phyloP scores from a whole-genome alignment of 1,140 invertebrate species.

The Centruroides vittatus region DNA sequence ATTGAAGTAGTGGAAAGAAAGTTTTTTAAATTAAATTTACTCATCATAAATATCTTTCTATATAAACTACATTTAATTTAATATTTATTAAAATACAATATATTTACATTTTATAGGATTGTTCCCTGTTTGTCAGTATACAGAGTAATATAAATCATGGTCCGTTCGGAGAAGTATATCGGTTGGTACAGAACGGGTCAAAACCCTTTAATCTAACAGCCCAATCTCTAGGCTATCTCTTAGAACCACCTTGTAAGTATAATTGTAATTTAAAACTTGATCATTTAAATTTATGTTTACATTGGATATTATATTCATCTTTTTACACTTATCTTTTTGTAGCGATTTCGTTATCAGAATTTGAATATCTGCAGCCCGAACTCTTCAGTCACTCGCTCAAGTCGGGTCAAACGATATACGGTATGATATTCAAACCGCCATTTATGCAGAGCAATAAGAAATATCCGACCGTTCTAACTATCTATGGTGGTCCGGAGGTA shows the following conservation, averaged over 20 bases:
- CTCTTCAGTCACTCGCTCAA: constrained; percentile 54
- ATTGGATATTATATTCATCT: too few species aligned
- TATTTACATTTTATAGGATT: constrained; percentile 39
- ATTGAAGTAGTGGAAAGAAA: too few species aligned
- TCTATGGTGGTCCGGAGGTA: constrained; percentile 96
- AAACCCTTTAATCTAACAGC: constrained; percentile 22
- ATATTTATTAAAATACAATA: too few species aligned
- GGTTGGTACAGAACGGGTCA: constrained; percentile 3
- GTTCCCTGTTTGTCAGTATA: constrained; percentile 68
- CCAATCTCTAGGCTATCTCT: constrained; percentile 48
- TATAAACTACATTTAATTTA: too few species aligned
- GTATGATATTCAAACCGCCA: constrained; percentile 82
- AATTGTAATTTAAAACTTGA: too few species aligned
- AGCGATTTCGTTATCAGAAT: too few species aligned
- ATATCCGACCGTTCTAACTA: constrained; percentile 88
- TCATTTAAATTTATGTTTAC: too few species aligned
- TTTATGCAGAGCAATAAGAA: constrained; percentile 39
- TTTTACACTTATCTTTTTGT: too few species aligned
- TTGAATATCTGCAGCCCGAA: constrained; percentile 36
- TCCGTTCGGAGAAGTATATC: constrained; percentile 18
- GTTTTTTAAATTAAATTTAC: too few species aligned
- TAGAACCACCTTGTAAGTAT: constrained; percentile 41
- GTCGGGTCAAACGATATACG: constrained; percentile 61
- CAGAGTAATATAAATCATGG: constrained; percentile 57
- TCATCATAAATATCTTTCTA: too few species aligned